A percentile compares a stretch with the other conserved stretches of the same genome.
phyloP scores from a whole-genome alignment of 1,140 invertebrate genomes.

The Ceratina calcarata region DNA sequence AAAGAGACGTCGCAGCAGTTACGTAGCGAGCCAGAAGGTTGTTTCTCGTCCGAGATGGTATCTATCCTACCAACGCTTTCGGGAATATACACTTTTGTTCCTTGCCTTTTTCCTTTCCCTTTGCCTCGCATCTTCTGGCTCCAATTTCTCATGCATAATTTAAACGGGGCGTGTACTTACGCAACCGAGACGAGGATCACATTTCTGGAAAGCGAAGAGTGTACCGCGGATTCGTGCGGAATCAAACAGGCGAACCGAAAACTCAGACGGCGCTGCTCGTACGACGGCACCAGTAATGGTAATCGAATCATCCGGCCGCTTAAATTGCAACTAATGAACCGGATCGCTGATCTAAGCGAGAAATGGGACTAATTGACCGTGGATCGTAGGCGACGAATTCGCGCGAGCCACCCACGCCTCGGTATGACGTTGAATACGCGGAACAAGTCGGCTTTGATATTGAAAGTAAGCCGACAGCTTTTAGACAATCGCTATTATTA shows the following conservation, averaged over 20 bases:
- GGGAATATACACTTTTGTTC: conserved; percentile 6
- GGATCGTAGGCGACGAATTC: conserved; percentile 56
- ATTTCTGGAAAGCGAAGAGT: too few relatives aligned
- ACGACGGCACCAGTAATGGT: background rate
- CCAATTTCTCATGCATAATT: background rate
- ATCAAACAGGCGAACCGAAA: too few relatives aligned
- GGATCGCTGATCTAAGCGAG: conserved; percentile 28
- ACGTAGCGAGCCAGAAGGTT: conserved; percentile 8
- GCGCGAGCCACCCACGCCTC: conserved; percentile 40
- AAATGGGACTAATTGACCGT: conserved; percentile 30
- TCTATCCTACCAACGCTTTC: background rate
- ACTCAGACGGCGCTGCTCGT: too few relatives aligned
- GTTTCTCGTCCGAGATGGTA: conserved; percentile 18
- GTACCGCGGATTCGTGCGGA: background rate
- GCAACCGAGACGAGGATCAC: background rate
- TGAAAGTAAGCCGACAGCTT: conserved; percentile 56
- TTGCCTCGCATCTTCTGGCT: background rate
- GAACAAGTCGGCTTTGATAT: conserved; percentile 45
- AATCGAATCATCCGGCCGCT: conserved; percentile 34
- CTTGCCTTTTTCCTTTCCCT: background rate
- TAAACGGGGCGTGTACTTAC: conserved; percentile 25
- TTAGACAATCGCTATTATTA: too few relatives aligned
- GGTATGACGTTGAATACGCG: conserved; percentile 40
- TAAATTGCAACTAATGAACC: conserved; percentile 28
- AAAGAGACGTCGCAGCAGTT: conserved; percentile 15